Conservation (phyloP, 1,140 invertebrate species). For the Micrasema minimum region DNA sequence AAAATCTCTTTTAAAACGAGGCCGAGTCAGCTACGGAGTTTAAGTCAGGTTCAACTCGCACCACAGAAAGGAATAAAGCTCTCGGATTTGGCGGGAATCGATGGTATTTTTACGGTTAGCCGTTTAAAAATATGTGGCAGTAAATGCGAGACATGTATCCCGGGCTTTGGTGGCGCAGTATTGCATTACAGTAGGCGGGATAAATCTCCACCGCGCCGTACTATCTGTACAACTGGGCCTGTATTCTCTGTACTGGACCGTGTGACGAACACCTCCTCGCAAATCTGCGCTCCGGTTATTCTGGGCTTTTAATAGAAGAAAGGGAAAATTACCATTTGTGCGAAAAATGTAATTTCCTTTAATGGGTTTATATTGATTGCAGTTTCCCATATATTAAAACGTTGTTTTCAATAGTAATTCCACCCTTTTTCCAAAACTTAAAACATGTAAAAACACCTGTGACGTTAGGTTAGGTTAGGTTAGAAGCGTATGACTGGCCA, state of each 20-base stretch:
- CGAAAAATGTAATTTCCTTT: no score
- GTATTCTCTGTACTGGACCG: slow-evolving; percentile 3
- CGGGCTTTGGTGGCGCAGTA: slow-evolving; percentile 7
- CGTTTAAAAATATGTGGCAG: slow-evolving; percentile 5
- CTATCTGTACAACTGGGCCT: not conserved
- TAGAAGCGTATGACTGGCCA: no score
- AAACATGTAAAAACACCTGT: no score
- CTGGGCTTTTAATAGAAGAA: not conserved
- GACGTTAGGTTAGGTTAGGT: no score
- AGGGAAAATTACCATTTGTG: no score
- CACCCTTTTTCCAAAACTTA: no score
- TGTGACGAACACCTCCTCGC: slow-evolving; percentile 26
- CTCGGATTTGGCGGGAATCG: not conserved
- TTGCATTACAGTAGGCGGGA: slow-evolving; percentile 15
- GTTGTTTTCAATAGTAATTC: no score
- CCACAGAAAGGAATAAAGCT: slow-evolving; percentile 6
- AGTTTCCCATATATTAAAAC: no score
- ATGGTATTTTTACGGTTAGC: not conserved
- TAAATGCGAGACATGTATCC: not conserved
- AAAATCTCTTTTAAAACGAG: slow-evolving; percentile 12
- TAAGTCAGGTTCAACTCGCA: not conserved
- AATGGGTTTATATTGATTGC: no score
- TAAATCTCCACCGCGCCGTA: slow-evolving; percentile 12
- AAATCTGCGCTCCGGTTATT: slow-evolving; percentile 4
- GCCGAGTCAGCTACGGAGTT: not conserved